Evolutionary conservation across 2,113 vertebrate genomes (phyloP), one percentile per base, ranked within the genome.

Genomic region (Dromiciops gliroides): DNA sequence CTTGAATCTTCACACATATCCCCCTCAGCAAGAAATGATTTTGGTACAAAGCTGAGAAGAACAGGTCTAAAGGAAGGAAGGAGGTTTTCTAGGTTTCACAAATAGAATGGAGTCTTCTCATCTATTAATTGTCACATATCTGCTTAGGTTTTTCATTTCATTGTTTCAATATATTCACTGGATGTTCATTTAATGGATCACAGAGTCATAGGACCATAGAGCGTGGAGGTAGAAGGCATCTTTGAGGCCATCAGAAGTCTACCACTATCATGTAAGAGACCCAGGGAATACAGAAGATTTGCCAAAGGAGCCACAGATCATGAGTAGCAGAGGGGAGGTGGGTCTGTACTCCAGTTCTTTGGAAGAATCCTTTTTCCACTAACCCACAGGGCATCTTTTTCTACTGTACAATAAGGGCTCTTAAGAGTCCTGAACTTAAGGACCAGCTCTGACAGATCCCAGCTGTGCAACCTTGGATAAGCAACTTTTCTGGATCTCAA

Each of bases 261-360:
- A 60, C 8, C 24, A 60, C 9, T 44, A 19, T 44, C 67, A 75
- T 75, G n/a, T n/a, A 75, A 75, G 31, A 75, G 37, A n/a, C 37
- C 5, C 37, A 22, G 16, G 25, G 2, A n/a, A 75, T 5, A n/a
- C 0, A 8, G 3, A 6, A 1, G 5, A n/a, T 67, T 22, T n/a
- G 5, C 8, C 67, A 75, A 75, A 67, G 12, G 31, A 67, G 12
- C 37, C 28, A 67, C 31, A 67, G 60, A 4, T 67, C 31, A 67
- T 14, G 60, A 67, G 31, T 67, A 4, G 3, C 31, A 9, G 37
- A n/a, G 1, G 16, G 4, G 19, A n/a, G 1, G 16, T 0, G 19
- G 67, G 56, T 75, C 6, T 75, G 67, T 44, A 22, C 5, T 75
- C 16, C 22, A 44, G 5, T 22, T 44, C 16, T 44, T 25, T 25